phyloP scores from a whole-genome alignment of 2,888 invertebrate species.

The Anoplius nigerrimus region DNA sequence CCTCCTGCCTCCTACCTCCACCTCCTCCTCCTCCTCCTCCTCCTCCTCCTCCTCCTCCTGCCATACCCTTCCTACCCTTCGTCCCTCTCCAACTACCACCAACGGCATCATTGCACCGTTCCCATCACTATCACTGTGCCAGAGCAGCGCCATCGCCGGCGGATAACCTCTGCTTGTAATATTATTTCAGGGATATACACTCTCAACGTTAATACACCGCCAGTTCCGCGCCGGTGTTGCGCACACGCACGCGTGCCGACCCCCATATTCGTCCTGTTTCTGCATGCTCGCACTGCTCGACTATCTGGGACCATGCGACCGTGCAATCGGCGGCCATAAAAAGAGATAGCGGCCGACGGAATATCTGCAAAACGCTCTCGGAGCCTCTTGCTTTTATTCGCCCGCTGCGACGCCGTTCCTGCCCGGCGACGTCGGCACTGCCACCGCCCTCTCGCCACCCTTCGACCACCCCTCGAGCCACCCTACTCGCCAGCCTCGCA shows the following conservation, averaged over 20 bases:
- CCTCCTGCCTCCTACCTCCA: conserved; percentile 12
- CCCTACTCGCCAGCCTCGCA: too few species aligned
- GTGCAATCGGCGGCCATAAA: conserved; percentile 57
- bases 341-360: conserved; percentile 50
- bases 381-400: conserved; percentile 49
- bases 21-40: conserved; percentile 7
- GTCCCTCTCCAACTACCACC: not conserved
- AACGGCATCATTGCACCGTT: conserved; percentile 9
- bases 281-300: conserved; percentile 30
- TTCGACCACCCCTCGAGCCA: too few species aligned
- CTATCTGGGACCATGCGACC: conserved; percentile 46
- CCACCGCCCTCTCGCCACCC: too few species aligned
- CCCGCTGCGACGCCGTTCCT: conserved; percentile 10
- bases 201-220: conserved; percentile 28
- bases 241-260: conserved; percentile 13
- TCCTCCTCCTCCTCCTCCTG: not conserved
- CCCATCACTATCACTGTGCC: conserved; percentile 1
- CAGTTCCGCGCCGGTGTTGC: conserved; percentile 4
- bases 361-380: conserved; percentile 50
- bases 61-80: too few species aligned
- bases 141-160: conserved; percentile 25
- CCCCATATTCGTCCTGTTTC: conserved; percentile 28
- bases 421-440: conserved; percentile 11
- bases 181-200: conserved; percentile 55
- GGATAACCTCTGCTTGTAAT: conserved; percentile 57